Base-by-base conservation (phyloP, 1,140 invertebrate genomes). In the Trichonephila clavata region DNA sequence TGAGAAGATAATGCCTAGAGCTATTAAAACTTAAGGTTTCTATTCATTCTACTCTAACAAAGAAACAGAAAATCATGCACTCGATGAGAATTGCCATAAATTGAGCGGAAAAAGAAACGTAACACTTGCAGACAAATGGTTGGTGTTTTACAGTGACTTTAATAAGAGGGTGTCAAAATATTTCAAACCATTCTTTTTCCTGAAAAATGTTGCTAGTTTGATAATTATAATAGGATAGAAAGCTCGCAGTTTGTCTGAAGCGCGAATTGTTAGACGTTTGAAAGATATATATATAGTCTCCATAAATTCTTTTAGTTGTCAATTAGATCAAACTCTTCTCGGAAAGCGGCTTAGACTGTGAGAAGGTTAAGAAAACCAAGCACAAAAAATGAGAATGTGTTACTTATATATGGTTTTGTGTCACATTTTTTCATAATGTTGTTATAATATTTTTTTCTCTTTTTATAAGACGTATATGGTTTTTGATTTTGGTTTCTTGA, bases 111-210 rank as follows among this genome's bases (percentile, higher is more conserved):
- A 68, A 50, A 68, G 39, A 88, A 88, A 43, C 8, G 39, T 71
- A 88, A 88, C 86, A 13, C 18, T 71, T 21, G 27, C 63, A 90
- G 88, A 84, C 80, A 91, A 91, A 91, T 65, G 24, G 60, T 60
- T 39, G 16, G 80, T 91, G 90, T 91, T 91, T 83, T 83, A 91
- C 90, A 83, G 27, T 16, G 77, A 32, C 59, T 91, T 60, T 91
- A 91, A 91, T 91, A 91, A 91, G 77, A 50, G 90, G 90, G 77
- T 91, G 90, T 91, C 90, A 91, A 91, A 91, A 91, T 84, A 91
- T 91, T 83, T 91, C 90, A 91, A 91, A 91, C 83, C 60, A 83
- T 91, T 83, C 50, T 39, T 84, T 60, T 50, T 83, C 43, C 32
- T 63, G 50, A 43, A 71, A 63, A 71, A 63, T 50, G 10, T 13